Conservation (phyloP, 2,113 vertebrate species). For the Strix uralensis region DNA sequence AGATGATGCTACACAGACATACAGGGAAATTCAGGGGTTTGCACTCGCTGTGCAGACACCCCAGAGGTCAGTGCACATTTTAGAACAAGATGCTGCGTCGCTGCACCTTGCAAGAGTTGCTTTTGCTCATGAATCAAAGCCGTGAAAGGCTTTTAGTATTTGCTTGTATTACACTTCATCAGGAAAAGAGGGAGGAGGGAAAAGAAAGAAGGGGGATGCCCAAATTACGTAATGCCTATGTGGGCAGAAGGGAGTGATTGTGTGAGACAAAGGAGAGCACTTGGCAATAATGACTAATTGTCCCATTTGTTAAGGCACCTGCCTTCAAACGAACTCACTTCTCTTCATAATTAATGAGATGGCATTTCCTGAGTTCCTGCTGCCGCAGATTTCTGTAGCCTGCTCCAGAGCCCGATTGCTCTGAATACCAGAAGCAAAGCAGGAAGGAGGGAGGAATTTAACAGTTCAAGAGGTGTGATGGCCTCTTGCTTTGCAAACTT, state of each 20-base stretch:
- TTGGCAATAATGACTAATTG: neutral
- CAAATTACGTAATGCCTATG: neutral
- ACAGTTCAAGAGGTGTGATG: neutral
- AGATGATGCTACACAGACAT: neutral
- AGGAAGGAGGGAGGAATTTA: neutral
- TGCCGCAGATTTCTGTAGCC: neutral
- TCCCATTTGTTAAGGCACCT: neutral
- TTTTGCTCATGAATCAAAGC: neutral
- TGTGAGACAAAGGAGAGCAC: neutral
- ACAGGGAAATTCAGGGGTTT: neutral
- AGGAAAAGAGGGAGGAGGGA: neutral
- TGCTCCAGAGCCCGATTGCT: neutral
- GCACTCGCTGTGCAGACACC: neutral
- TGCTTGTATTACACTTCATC: neutral
- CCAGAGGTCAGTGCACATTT: neutral
- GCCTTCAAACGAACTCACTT: neutral
- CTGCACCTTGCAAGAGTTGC: neutral
- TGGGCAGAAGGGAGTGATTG: neutral
- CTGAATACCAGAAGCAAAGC: neutral
- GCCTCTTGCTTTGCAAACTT: neutral
- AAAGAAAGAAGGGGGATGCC: neutral
- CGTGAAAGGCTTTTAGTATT: accelerated
- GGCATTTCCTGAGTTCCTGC: conserved; percentile 39
- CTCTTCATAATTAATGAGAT: neutral
- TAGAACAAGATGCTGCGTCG: neutral